Percentiles rank a stretch among this genome's conserved stretches.
phyloP scores from a whole-genome alignment of 2,113 vertebrate genomes.

The Cavia aperea region DNA sequence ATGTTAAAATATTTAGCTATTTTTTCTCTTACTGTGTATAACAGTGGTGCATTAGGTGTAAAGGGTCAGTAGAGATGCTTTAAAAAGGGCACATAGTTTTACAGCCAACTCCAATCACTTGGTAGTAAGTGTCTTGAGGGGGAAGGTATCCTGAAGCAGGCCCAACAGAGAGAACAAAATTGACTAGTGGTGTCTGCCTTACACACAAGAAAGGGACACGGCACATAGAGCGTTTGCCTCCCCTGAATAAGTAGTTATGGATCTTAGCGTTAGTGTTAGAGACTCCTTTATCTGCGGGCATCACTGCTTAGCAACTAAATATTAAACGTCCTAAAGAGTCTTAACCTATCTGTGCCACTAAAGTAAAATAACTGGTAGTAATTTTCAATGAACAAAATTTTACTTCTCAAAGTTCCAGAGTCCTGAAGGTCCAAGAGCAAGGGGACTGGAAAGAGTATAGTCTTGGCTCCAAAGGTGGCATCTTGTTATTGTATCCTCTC shows the following conservation, averaged over 20 bases:
- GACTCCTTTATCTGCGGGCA: not conserved
- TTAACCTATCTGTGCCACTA: not conserved
- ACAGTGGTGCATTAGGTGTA: not conserved
- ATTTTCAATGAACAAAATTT: not conserved
- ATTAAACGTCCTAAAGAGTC: not conserved
- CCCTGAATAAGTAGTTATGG: not conserved
- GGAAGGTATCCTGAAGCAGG: not conserved
- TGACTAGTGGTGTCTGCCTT: not conserved
- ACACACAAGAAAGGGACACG: not conserved
- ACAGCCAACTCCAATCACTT: not conserved
- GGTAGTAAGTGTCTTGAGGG: not conserved
- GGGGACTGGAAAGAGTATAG: too few relatives aligned
- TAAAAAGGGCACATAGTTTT: not conserved
- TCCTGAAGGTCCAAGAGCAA: not conserved
- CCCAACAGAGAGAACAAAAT: not conserved
- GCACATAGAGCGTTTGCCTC: not conserved
- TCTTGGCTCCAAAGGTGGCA: too few relatives aligned
- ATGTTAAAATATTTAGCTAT: constrained; percentile 25
- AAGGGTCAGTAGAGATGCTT: not conserved
- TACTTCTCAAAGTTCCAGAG: not conserved
- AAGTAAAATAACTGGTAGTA: not conserved
- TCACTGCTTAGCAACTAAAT: not conserved
- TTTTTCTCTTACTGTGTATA: not conserved
- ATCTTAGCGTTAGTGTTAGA: not conserved
- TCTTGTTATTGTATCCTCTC: not conserved